Conservation (phyloP, 2,797 vertebrate genomes). For the Nasua narica region DNA sequence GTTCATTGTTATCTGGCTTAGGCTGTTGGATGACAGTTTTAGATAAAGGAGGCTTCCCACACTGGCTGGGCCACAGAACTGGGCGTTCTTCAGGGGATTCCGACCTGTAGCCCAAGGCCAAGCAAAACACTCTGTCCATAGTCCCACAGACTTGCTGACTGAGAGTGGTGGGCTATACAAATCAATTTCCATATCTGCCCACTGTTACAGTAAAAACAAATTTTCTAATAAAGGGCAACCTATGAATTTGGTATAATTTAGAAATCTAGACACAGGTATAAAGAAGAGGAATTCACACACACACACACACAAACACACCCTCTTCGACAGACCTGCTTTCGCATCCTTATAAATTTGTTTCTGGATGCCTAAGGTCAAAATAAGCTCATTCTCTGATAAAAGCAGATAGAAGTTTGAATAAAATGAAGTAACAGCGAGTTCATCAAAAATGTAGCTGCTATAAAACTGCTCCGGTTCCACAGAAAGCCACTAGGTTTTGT, state of each 20-base stretch:
- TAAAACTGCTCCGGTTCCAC: background rate
- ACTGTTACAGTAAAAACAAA: background rate
- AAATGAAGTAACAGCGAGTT: background rate
- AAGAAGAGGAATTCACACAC: background rate
- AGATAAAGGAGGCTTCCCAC: background rate
- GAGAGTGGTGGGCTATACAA: background rate
- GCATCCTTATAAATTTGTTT: background rate
- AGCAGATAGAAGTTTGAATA: background rate
- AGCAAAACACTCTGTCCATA: background rate
- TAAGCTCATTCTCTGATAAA: slow-evolving; percentile 5
- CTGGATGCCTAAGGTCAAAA: background rate
- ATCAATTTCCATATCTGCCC: background rate
- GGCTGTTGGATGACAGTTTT: background rate
- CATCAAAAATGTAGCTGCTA: background rate
- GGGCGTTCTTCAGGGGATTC: background rate
- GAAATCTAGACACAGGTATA: background rate
- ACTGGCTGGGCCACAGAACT: background rate
- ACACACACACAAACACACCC: background rate
- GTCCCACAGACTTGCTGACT: background rate
- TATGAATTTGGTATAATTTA: background rate
- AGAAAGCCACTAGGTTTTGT: background rate
- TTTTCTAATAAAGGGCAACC: background rate
- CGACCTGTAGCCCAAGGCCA: background rate
- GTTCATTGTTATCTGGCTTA: background rate
- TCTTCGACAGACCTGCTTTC: background rate